Evolutionary conservation across 2,888 invertebrate species (phyloP), one percentile per base, ranked within the genome.

Genomic region (Globia sparganii): DNA sequence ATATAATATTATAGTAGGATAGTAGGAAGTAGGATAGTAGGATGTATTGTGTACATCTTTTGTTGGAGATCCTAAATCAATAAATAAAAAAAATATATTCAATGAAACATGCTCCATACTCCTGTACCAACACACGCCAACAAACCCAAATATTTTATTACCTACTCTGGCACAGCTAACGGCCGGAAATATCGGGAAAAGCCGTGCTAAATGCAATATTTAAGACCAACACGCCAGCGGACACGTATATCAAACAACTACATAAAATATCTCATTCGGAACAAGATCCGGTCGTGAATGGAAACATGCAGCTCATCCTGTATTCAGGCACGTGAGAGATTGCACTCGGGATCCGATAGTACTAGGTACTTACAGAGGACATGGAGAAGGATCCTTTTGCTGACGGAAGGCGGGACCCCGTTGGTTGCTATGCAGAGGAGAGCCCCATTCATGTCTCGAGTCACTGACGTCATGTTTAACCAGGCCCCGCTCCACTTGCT

Each of bases 361-460:
- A 40, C 28, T 40, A 28, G 5, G 61, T 73, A 97, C 97, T 96
- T 92, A 97, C 97, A 97, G 80, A 97, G 95, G n/a, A 97, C 97
- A 88, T 90, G 93, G 9, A 95, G 90, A 4, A 93, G 88, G 74
- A 95, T 93, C 75, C 95, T 88, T 83, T 95, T 95, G 93, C 95
- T 95, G 80, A 95, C 95, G 0, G 94, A 93, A 5, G 95, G 95
- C 1, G 95, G 95, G 1, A 97, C 97, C 0, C 97, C 97, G 86
- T 97, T 97, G 71, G 97, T 97, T 15, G 97, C 97, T 82, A 97
- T 97, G 92, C 97, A 97, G 67, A 97, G 95, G 81, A 97, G 97
- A 1, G 97, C 97, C 0, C 97, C 97, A 96, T 97, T 97, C 92
- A 97, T 97, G 61, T 96, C 95, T 18, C 97, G 95, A 81, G 95